A percentile compares a stretch with the other conserved stretches of the same genome.
These are phyloP conservation scores for Nemotelus pantherinus DNA, from an alignment of 2,888 invertebrate species.

Conservation along the genomic window DNA sequence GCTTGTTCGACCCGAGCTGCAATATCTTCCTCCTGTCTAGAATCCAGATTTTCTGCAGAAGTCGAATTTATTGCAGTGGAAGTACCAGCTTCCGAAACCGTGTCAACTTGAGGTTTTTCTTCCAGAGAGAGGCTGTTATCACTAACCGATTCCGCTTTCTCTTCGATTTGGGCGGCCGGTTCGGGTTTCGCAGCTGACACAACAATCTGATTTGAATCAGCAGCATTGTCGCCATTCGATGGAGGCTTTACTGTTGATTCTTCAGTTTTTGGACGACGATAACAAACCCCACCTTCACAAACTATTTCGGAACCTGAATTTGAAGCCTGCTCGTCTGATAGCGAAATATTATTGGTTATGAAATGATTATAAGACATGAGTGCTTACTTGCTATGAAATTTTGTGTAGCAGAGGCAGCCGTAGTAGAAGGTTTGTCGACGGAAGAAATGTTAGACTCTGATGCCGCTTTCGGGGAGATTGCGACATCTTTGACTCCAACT, in stretches of 20 bases:
- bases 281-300: constrained; percentile 68
- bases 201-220: too few relatives aligned
- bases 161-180: too few relatives aligned
- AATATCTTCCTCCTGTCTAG: constrained; percentile 39
- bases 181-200: too few relatives aligned
- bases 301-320: constrained; percentile 61
- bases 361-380: not conserved
- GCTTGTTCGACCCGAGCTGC: constrained; percentile 70
- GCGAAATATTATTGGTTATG: not conserved
- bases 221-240: not conserved
- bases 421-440: not conserved
- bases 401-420: constrained; percentile 32
- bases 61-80: not conserved
- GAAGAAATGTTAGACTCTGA: not conserved
- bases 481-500: constrained; percentile 50
- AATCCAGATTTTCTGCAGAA: constrained; percentile 22
- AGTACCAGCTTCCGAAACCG: constrained; percentile 48
- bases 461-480: not conserved
- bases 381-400: constrained; percentile 46
- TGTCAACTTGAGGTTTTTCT: constrained; percentile 65
- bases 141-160: too few relatives aligned
- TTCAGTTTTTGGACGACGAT: constrained; percentile 54
- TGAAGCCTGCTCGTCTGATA: constrained; percentile 37
- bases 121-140: too few relatives aligned
- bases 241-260: constrained; percentile 20